These are phyloP conservation scores for Heliconius aoede DNA, from an alignment of 2,888 invertebrate species.

Conservation along the genomic window DNA sequence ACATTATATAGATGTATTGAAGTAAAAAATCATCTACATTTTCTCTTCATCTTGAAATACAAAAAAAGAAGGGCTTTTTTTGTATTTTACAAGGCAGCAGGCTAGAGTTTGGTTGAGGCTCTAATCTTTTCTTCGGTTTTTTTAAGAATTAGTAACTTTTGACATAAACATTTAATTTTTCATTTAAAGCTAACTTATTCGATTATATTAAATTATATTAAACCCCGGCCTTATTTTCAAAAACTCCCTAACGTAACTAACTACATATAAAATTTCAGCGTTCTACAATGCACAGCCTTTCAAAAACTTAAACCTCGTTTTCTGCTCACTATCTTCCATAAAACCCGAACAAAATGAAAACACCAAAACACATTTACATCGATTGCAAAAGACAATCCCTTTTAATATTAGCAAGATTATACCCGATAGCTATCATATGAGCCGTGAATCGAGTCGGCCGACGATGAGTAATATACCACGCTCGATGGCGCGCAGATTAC, in stretches of 20 bases:
- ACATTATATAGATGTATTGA: no score
- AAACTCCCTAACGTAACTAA: no score
- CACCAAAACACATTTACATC: slow-evolving; percentile 23
- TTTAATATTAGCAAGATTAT: slow-evolving; percentile 47
- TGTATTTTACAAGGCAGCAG: no score
- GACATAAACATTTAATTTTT: no score
- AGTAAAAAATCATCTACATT: not conserved
- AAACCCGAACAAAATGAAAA: slow-evolving; percentile 5
- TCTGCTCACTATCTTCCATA: not conserved
- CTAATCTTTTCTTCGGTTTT: no score
- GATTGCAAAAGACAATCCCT: slow-evolving; percentile 38
- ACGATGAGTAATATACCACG: slow-evolving; percentile 75
- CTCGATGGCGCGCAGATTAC: slow-evolving; percentile 75
- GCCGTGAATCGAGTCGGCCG: slow-evolving; percentile 54
- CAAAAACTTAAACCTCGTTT: not conserved
- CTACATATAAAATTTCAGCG: not conserved
- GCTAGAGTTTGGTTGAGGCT: no score
- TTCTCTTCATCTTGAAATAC: not conserved
- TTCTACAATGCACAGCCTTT: not conserved
- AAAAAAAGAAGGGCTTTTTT: no score
- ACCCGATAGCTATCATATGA: slow-evolving; percentile 43
- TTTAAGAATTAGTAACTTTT: no score
- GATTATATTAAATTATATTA: no score
- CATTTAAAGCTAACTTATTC: no score
- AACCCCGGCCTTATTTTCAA: no score